Evolutionary conservation across 2,797 vertebrate genomes (phyloP).

Genomic region (Pantherophis vulpinus): DNA sequence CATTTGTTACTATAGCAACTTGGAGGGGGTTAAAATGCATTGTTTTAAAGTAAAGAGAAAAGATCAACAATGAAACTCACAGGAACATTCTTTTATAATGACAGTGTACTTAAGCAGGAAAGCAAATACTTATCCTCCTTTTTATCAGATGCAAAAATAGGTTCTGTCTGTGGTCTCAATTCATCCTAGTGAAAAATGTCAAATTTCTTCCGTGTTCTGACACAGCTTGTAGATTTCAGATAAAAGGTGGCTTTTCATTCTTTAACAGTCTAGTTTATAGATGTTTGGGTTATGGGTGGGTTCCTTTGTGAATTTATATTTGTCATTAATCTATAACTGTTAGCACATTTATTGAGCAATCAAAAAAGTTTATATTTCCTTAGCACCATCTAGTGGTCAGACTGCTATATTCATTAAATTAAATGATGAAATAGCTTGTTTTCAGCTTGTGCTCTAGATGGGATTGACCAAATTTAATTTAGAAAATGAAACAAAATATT

Average conservation of each 20-base stretch:
- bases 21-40: background rate
- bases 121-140: constrained; percentile 28
- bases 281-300: constrained; percentile 5
- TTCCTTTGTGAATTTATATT: constrained; percentile 32
- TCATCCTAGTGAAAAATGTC: background rate
- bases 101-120: constrained; percentile 8
- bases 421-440: constrained; percentile 1
- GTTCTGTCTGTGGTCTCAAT: constrained; percentile 21
- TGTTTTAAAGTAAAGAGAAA: background rate
- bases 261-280: background rate
- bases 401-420: background rate
- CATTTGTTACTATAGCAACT: constrained; percentile 31
- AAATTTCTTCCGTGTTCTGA: background rate
- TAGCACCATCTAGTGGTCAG: constrained; percentile 75
- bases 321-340: constrained; percentile 20
- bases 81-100: constrained; percentile 36
- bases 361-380: constrained; percentile 41
- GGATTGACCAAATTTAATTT: constrained; percentile 7
- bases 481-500: background rate
- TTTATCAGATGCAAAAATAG: constrained; percentile 24
- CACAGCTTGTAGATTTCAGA: constrained; percentile 17
- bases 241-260: background rate
- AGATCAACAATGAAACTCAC: constrained; percentile 31
- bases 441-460: background rate
- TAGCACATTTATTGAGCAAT: constrained; percentile 1